Evolutionary conservation across 2,888 invertebrate species (phyloP), one percentile per base, ranked within the genome.

Genomic region (Lasioglossum figueresi): DNA sequence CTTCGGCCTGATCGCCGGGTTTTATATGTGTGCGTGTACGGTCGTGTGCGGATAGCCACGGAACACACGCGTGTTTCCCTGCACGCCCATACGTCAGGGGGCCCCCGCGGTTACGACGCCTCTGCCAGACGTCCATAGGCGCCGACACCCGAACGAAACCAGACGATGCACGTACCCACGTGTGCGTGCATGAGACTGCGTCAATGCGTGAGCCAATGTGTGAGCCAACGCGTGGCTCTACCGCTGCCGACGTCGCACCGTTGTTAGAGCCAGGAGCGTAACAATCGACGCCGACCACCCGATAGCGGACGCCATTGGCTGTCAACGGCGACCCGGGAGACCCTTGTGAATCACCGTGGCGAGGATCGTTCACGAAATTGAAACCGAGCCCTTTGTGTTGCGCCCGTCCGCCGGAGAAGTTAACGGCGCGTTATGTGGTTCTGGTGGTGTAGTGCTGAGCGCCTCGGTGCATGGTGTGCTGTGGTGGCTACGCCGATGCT

Each of bases 1-100:
- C 88, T 87, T 85, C 86, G 73, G 87, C 75, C 79, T 31, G 88
- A 82, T 86, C 82, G 74, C 56, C 40, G 52, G 68, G 82, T 85
- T 82, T 87, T 83, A 80, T 88, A 85, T 78, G 72, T 83, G 52
- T 76, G 48, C 66, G 31, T 31, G 66, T 72, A 3, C 72, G 6
- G 31, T 34, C 34, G 23, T 34, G 56, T 56, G 37, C 56, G 37
- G 37, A 37, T 16, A 31, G 12, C 23, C 12, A n/a, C 12, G 40
- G 27, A 31, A 27, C 27, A 4, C 40, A 34, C 73, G 52, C 12
- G 23, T 31, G 6, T 74, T 82, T 85, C 79, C 85, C 82, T 82
- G 82, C 83, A 86, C 83, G 80, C 81, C 84, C 79, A 72, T 79
- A 79, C 78, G 76, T 78, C 84, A 82, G 83, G 84, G 86, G 83